Base-by-base conservation (phyloP, 2,113 vertebrate species). In the Bubalus kerabau region DNA sequence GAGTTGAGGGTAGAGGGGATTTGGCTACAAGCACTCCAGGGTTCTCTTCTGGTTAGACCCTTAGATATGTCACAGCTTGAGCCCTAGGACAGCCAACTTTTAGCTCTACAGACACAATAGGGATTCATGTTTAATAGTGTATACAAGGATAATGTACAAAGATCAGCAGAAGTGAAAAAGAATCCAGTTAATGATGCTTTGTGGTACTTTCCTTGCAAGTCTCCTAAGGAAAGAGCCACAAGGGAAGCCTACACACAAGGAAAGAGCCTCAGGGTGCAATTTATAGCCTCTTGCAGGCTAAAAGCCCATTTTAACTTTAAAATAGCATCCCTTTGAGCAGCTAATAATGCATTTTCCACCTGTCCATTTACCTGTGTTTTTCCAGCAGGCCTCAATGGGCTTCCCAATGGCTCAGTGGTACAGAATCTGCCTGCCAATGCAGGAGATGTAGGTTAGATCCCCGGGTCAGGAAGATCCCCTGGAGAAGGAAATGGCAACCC, bases 241-340 rank as follows among this genome's bases (percentile, higher is more conserved):
- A 19, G 40, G 36, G 9, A 59, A 59, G 57, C 57, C 57, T 24
- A 59, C 57, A 59, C 57, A 26, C 57, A 92, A 87, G 15, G 74
- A 76, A 50, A 96, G 12, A 88, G 40, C 17, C 21, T 64, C 7
- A 56, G 30, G n/a, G 40, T 94, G 12, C 10, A 60, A 84, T 56
- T 83, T 87, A 80, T 10, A 93, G 28, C 32, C 19, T 21, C 48
- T 82, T 82, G 19, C 7, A 90, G 57, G 21, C 52, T 87, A 87
- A 96, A 90, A 87, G 12, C 15, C 14, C 26, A 48, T n/a, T 57
- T 90, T 87, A 85, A 96, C 60, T 88, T 94, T 74, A 94, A 95
- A 78, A 50, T 56, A 7, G 74, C 32, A 94, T 90, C 3, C 43
- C 71, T 24, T 48, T 40, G 17, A 91, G 36, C 74, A 93, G 52